Percentiles rank a stretch among this genome's conserved stretches.
phyloP scores from a whole-genome alignment of 2,113 vertebrate genomes.

The Zingel zingel region DNA sequence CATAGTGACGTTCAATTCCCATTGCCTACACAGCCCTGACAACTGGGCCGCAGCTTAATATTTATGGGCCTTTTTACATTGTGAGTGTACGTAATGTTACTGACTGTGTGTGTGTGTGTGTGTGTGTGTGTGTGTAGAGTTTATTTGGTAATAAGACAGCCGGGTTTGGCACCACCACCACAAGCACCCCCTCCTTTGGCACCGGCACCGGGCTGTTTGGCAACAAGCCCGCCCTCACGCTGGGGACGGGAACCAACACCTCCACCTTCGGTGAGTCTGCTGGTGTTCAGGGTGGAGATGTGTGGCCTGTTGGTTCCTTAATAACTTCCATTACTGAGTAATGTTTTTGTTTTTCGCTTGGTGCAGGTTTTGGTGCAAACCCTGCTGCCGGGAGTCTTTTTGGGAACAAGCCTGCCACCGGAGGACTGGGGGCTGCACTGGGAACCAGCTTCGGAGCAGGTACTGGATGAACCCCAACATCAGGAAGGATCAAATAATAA shows the following conservation, averaged over 20 bases:
- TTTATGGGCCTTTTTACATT: too few species aligned
- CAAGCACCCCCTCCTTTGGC: conserved; percentile 94
- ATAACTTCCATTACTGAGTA: not conserved
- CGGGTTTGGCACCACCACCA: conserved; percentile 94
- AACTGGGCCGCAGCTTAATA: too few species aligned
- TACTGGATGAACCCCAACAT: conserved; percentile 57
- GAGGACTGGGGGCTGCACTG: conserved; percentile 90
- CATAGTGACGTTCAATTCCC: too few species aligned
- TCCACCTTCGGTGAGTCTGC: conserved; percentile 84
- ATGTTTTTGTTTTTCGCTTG: not conserved
- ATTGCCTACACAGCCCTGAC: too few species aligned
- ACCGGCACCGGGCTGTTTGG: conserved; percentile 92
- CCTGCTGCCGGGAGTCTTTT: conserved; percentile 89
- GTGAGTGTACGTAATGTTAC: too few species aligned
- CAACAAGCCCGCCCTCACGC: conserved; percentile 87
- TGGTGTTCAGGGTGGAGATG: not conserved
- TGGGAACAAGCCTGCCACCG: conserved; percentile 90
- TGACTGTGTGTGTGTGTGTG: not conserved
- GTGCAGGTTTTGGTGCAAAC: conserved; percentile 90
- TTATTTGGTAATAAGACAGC: conserved; percentile 94
- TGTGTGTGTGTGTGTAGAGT: conserved; percentile 65
- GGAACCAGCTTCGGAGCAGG: conserved; percentile 93
- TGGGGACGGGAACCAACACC: conserved; percentile 85
- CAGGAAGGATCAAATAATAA: not conserved
- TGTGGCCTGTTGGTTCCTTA: not conserved